A percentile compares a stretch with the other conserved stretches of the same genome.
Conservation (phyloP, 2,113 vertebrate species). For the Brachyistius frenatus region DNA sequence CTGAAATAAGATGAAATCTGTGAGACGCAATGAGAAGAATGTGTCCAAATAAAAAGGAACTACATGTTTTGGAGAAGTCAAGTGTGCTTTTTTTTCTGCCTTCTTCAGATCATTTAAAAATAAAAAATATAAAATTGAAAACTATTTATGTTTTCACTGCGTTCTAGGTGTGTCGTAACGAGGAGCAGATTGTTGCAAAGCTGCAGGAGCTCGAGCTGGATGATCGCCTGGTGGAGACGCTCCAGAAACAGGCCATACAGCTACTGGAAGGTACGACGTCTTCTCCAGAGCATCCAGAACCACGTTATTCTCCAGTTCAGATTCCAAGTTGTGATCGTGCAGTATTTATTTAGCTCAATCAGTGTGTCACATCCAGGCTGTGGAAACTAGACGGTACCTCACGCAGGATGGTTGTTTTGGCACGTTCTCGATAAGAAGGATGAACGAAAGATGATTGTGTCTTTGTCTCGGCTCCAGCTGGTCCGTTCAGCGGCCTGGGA, state of each 20-base stretch:
- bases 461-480: constrained; percentile 82
- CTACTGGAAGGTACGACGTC: constrained; percentile 91
- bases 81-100: no score
- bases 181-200: constrained; percentile 95
- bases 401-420: neutral
- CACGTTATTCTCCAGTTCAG: neutral
- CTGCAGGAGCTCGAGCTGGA: constrained; percentile 97
- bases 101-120: no score
- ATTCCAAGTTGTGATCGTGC: neutral
- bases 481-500: constrained; percentile 96
- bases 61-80: no score
- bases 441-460: neutral
- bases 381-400: neutral
- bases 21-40: no score
- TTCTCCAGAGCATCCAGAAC: no score
- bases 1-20: no score
- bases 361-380: no score
- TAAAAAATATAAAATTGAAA: neutral
- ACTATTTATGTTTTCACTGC: neutral
- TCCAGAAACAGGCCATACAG: constrained; percentile 93
- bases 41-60: no score
- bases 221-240: constrained; percentile 91
- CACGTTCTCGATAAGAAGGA: neutral
- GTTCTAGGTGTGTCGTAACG: constrained; percentile 92
- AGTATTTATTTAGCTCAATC: no score